A percentile compares a stretch with the other conserved stretches of the same genome.
phyloP scores from a whole-genome alignment of 2,113 vertebrate genomes.

The Pomatostomus ruficeps region DNA sequence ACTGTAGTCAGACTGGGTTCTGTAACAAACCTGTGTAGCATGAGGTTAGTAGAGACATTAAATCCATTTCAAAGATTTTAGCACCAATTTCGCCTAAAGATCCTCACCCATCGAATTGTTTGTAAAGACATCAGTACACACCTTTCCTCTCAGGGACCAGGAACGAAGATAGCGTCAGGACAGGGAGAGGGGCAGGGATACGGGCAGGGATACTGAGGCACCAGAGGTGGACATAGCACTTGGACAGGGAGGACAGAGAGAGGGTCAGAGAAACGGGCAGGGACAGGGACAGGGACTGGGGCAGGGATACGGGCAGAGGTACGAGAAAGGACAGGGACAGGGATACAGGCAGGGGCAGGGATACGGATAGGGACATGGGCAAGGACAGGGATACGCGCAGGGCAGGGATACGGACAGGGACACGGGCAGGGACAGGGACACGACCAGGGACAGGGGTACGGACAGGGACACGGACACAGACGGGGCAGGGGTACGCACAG shows the following conservation, averaged over 20 bases:
- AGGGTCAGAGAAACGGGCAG: background rate
- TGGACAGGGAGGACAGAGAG: background rate
- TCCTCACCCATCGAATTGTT: too few species aligned
- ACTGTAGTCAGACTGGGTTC: background rate
- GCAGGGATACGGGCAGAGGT: too few species aligned
- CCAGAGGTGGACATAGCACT: background rate
- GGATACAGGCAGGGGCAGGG: background rate
- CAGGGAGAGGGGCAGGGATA: background rate
- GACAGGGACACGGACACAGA: too few species aligned
- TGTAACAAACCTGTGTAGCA: background rate
- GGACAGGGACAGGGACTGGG: background rate
- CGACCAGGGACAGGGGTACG: background rate
- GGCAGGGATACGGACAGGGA: too few species aligned
- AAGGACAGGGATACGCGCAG: too few species aligned
- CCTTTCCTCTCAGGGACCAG: too few species aligned
- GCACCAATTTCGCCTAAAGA: background rate
- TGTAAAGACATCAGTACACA: background rate
- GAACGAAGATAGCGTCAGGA: background rate
- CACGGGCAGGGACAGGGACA: background rate
- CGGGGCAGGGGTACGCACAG: too few species aligned
- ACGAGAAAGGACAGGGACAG: fast-evolving
- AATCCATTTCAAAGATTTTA: background rate
- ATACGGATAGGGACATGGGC: too few species aligned
- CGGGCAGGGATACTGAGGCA: background rate
- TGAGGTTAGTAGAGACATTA: background rate